Evolutionary conservation across 2,888 invertebrate species (phyloP).

Genomic region (Tetramorium bicarinatum): DNA sequence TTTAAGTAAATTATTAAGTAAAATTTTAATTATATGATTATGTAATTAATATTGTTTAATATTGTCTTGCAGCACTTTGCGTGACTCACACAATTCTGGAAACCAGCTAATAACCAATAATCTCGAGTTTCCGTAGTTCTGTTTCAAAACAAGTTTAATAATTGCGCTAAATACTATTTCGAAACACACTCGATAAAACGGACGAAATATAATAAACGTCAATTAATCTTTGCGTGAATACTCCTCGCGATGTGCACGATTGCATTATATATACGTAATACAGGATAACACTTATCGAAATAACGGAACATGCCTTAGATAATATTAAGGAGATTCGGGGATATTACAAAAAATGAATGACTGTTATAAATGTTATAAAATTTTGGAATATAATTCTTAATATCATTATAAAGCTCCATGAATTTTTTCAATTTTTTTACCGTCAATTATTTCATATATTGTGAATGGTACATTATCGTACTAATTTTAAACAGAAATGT

Average conservation of each 20-base stretch:
- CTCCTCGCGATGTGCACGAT: not conserved
- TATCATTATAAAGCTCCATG: no score
- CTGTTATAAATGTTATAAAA: no score
- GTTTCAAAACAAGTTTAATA: conserved; percentile 36
- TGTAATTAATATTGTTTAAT: not conserved
- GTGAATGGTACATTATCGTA: no score
- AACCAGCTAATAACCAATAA: conserved; percentile 7
- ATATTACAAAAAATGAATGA: no score
- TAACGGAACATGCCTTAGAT: not conserved
- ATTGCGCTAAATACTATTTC: not conserved
- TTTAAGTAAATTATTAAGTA: not conserved
- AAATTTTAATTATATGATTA: not conserved
- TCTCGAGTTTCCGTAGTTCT: not conserved
- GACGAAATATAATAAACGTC: not conserved
- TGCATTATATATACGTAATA: not conserved
- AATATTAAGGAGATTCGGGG: no score
- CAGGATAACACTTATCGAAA: not conserved
- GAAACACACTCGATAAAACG: not conserved
- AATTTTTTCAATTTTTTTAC: no score
- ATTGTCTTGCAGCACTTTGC: not conserved
- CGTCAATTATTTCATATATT: no score
- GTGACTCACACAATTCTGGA: not conserved
- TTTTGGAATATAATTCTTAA: no score
- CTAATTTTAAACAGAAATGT: no score
- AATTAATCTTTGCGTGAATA: not conserved